Percentiles rank a stretch among this genome's conserved stretches.
phyloP scores from a whole-genome alignment of 2,113 vertebrate species.

The Corapipo altera region DNA sequence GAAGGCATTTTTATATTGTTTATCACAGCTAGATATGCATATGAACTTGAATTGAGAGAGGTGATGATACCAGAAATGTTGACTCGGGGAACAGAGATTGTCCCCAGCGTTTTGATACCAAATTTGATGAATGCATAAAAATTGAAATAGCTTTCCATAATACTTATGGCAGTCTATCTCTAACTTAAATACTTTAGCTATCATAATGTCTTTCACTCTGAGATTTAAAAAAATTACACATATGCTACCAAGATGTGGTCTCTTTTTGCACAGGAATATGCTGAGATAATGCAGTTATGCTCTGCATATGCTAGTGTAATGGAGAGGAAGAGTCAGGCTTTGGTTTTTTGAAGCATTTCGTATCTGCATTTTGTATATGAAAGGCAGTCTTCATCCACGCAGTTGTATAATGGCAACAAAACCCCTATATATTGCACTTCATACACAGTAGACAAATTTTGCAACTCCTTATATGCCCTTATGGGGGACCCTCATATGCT shows the following conservation, averaged over 20 bases:
- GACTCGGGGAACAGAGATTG: background rate
- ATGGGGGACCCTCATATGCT: background rate
- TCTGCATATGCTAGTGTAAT: background rate
- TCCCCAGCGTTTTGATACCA: background rate
- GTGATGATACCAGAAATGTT: background rate
- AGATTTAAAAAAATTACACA: background rate
- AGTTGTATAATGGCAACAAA: background rate
- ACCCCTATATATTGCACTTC: accelerated
- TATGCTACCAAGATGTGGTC: background rate
- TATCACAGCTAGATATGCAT: background rate
- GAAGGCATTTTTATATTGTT: background rate
- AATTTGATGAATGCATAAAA: background rate
- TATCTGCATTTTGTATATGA: background rate
- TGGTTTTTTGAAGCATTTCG: background rate
- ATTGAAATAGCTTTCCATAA: background rate
- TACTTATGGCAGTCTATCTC: background rate
- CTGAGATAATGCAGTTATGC: background rate
- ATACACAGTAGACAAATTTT: background rate
- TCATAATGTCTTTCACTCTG: background rate
- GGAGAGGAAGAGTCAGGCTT: background rate
- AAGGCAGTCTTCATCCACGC: background rate
- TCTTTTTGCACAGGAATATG: background rate
- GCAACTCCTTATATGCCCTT: background rate
- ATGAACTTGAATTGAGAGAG: background rate
- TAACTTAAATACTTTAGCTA: background rate